Percentiles rank a stretch among this genome's conserved stretches.
Conservation (phyloP, 2,797 vertebrate species). For the Anas acuta region DNA sequence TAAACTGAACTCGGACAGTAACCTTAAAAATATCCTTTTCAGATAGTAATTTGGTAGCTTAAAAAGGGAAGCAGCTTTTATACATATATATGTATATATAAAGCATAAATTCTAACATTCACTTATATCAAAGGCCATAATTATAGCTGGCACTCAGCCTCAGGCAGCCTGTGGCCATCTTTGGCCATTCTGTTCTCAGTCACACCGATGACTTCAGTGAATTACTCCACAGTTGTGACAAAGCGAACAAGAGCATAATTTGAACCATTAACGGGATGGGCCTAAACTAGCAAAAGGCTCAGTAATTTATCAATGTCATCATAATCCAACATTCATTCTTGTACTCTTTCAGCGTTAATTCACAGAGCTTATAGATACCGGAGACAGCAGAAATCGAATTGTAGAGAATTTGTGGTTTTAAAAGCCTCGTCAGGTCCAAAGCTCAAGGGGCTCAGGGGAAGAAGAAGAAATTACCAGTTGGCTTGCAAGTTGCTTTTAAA, state of each 20-base stretch:
- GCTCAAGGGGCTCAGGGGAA: not conserved
- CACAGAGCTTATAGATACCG: not conserved
- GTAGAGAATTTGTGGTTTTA: not conserved
- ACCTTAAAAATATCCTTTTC: not conserved
- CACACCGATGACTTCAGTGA: not conserved
- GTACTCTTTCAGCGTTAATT: not conserved
- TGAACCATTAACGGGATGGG: not conserved
- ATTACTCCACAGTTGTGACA: not conserved
- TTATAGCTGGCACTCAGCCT: slow-evolving; percentile 3
- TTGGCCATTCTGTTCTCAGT: slow-evolving; percentile 17
- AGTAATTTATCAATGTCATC: not conserved
- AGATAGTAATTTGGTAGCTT: slow-evolving; percentile 28
- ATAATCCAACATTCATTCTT: not conserved
- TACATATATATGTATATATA: not conserved
- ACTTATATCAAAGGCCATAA: slow-evolving; percentile 42
- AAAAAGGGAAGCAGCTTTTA: not conserved
- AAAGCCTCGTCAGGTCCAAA: not conserved
- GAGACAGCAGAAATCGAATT: not conserved
- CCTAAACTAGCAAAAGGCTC: not conserved
- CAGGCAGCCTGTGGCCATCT: slow-evolving; percentile 10
- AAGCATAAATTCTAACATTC: slow-evolving; percentile 3
- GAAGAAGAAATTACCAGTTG: not conserved
- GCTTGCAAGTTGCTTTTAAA: not conserved
- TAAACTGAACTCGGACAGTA: not conserved
- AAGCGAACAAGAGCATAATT: not conserved